Evolutionary conservation across 2,797 vertebrate species (phyloP), one percentile per base, ranked within the genome.

Genomic region (Leptodactylus fallax): DNA sequence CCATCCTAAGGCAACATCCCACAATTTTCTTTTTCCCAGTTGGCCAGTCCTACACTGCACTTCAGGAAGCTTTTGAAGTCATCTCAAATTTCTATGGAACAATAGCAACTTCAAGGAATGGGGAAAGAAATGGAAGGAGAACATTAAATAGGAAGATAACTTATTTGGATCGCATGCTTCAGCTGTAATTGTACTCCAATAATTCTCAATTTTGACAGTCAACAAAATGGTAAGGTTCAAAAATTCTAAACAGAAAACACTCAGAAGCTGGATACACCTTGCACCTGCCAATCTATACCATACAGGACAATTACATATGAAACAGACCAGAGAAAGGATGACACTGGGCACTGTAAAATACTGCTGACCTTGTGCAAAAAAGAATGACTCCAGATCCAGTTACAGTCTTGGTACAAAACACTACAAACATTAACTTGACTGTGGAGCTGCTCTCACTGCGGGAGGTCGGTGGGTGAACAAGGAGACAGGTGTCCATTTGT

Each of bases 401-500:
- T 85, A 85, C 87, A 65, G 67, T 45, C 56, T 7, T 14, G 10
- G 23, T 17, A 77, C 0, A 82, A 83, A 67, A 83, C 23, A 14
- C 72, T 67, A 84, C 81, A 84, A 88, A 85, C 87, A 88, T 76
- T 71, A 36, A 79, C 7, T 16, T 63, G 53, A 79, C 7, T 16
- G 76, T 25, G 16, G 77, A 36, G 74, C 17, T 25, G 21, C 7
- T 79, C 36, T 69, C 81, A 6, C 55, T 49, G 56, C 56, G 47
- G 87, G 67, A 12, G 55, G 83, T 45, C 69, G 2, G 21, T 9
- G 25, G 45, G 19, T 53, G 76, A 16, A 17, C 63, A 25, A 16
- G 3, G 87, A 58, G 81, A 85, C 87, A 88, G 87, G 87, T 88
- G 87, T 16, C 58, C 23, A n/a, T 61, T 53, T 63, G 17, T 74